Evolutionary conservation across 2,888 invertebrate genomes (phyloP).

Genomic region (Strigamia transsilvanica): DNA sequence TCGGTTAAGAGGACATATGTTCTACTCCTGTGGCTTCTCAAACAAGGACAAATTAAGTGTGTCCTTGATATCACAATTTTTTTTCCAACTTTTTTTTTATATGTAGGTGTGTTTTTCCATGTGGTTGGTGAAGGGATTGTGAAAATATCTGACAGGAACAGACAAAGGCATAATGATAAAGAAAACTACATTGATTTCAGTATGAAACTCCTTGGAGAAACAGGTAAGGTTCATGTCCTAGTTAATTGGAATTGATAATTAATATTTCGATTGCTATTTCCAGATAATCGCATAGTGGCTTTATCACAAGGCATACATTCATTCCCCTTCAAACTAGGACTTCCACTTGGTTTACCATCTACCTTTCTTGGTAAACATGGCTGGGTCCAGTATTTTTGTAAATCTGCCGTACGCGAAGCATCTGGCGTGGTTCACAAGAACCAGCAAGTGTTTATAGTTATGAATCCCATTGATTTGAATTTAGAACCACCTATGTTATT

Average conservation of each 20-base stretch:
- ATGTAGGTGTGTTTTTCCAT: conserved; percentile 87
- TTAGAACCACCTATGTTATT: conserved; percentile 85
- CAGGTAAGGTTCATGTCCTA: conserved; percentile 67
- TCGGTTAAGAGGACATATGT: conserved; percentile 10
- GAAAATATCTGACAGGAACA: conserved; percentile 80
- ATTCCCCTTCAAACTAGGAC: conserved; percentile 90
- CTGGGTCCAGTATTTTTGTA: conserved; percentile 94
- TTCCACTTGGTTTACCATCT: conserved; percentile 88
- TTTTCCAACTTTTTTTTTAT: conserved; percentile 52
- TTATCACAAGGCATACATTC: conserved; percentile 93
- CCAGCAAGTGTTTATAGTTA: conserved; percentile 95
- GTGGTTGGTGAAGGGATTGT: conserved; percentile 94
- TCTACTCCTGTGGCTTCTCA: conserved; percentile 1
- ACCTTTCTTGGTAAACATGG: conserved; percentile 93
- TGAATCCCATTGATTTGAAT: conserved; percentile 94
- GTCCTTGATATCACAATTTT: conserved; percentile 14
- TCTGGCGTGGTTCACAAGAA: conserved; percentile 91
- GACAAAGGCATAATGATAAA: conserved; percentile 86
- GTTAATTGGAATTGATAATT: background rate
- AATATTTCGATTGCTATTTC: conserved; percentile 48
- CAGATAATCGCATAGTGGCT: conserved; percentile 62
- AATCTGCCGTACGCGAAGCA: conserved; percentile 86
- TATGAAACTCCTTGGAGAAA: conserved; percentile 89
- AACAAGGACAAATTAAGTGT: conserved; percentile 4
- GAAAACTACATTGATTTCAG: conserved; percentile 95